Percentiles rank a stretch among this genome's conserved stretches.
These are phyloP conservation scores for Saimiri boliviensis DNA, from an alignment of 2,113 vertebrate genomes.

Conservation along the genomic window DNA sequence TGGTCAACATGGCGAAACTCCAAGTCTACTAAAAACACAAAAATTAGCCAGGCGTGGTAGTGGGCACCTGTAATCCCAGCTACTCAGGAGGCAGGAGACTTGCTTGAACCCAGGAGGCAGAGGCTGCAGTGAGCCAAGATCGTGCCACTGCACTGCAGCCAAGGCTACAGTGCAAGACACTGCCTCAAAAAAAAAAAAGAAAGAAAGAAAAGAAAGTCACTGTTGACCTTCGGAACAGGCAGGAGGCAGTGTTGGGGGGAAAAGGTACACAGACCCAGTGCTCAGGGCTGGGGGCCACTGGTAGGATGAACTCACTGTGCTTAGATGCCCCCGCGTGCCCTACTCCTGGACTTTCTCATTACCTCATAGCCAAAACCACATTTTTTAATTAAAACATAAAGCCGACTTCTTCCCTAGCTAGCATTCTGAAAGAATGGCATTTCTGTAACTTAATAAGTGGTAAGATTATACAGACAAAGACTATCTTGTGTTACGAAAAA, in stretches of 20 bases:
- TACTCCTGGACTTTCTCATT: neutral
- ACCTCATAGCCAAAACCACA: neutral
- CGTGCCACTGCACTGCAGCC: too few relatives aligned
- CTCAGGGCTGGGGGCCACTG: neutral
- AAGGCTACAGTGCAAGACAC: too few relatives aligned
- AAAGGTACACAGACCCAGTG: rapidly evolving
- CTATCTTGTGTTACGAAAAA: neutral
- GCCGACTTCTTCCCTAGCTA: neutral
- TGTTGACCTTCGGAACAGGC: neutral
- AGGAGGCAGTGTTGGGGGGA: too few relatives aligned
- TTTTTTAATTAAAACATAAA: neutral
- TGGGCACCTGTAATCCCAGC: too few relatives aligned
- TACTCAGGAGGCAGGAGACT: too few relatives aligned
- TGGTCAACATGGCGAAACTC: too few relatives aligned
- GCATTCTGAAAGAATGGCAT: neutral
- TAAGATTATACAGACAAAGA: neutral
- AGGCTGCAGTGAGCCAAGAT: too few relatives aligned
- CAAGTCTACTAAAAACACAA: too few relatives aligned
- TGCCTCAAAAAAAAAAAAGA: neutral
- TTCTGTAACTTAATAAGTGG: neutral
- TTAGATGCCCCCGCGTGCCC: too few relatives aligned
- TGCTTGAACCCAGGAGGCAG: too few relatives aligned
- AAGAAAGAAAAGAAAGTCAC: neutral
- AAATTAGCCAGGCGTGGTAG: too few relatives aligned
- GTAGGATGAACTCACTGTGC: rapidly evolving